Base-by-base conservation (phyloP, 2,113 vertebrate genomes). In the Cryptotis parvus region DNA sequence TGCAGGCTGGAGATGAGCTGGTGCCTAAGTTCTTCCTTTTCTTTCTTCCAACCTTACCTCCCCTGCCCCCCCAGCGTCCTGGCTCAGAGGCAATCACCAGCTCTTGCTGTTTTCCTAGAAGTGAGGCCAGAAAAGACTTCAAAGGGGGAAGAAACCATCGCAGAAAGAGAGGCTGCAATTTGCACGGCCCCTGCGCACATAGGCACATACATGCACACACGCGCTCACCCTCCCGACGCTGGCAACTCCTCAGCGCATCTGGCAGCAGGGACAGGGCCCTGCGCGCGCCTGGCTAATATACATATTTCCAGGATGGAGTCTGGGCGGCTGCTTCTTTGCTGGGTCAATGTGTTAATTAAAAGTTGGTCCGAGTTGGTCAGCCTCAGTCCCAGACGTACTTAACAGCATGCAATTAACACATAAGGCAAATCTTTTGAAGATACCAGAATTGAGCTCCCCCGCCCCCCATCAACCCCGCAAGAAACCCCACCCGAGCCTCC, bases 261-360 rank as follows among this genome's bases (percentile, higher is more conserved):
- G 75, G 88, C 41, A 11, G 33, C 72, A 49, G 12, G 9, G 35
- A 33, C 85, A 29, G 8, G 6, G 79, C 66, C 55, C 16, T 5
- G 61, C 75, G 61, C 77, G 68, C 6, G 73, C 29, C 22, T 52
- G 27, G 52, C 68, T 94, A 45, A 82, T 80, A 91, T 88, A 55
- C 94, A 92, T 87, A 95, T 95, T 94, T 95, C 84, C 1, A 90
- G 80, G 77, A 78, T 58, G 91, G 96, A 94, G 94, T 55, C 86
- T 33, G 83, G 90, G 94, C 82, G 33, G 77, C 89, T 70, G 81
- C 84, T 87, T 73, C 96, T 93, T 91, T 74, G 3, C 87, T 84
- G 90, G 96, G 96, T 98, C 97, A 97, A 94, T 33, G 75, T 97
- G 94, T 96, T 97, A 96, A 98, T 98, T 98, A 97, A 97, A 97